Base-by-base conservation (phyloP, 2,113 vertebrate genomes). In the Cyprinodon tularosa region DNA sequence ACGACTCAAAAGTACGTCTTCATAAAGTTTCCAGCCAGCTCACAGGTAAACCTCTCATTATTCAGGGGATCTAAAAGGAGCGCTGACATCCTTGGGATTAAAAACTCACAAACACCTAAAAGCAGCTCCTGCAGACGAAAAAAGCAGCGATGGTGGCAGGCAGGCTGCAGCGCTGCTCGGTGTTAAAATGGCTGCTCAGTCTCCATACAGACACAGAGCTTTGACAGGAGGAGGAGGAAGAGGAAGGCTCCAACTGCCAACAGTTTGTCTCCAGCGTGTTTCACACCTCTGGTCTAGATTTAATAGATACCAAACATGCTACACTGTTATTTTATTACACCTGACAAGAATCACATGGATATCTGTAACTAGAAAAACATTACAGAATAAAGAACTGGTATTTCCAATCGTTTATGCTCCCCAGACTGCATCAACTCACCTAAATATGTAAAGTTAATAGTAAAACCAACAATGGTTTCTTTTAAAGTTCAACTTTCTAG, bases 101-200 rank as follows among this genome's bases (percentile, higher is more conserved):
- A 13, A 76, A 82, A 83, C 82, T 71, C 76, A 80, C 57, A 68
- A 47, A 76, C 59, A 89, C 63, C 75, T 73, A 50, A 48, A 11
- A 42, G 1, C 44, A 61, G 74, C 72, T 77, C 73, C 78, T 63
- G 76, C n/a, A 69, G 74, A 73, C 74, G 81, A 84, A 29, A 29
- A 29, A 81, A 74, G 77, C 72, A 42, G 79, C 81, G 85, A 81
- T 75, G 83, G 76, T 71, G 79, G 70, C 72, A 71, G 79, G 72
- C 82, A 74, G 71, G 84, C 86, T 88, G 84, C 85, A 86, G 84
- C 76, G 39, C 76, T 84, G 85, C 81, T 42, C 78, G 72, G 78
- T 74, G 76, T 78, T 90, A 90, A 90, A 90, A 90, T 90, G 89
- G 89, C 89, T 87, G 87, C 85, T 84, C 80, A 5, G 70, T 83